Evolutionary conservation across 2,113 vertebrate species (phyloP).

Genomic region (Seriola rivoliana): DNA sequence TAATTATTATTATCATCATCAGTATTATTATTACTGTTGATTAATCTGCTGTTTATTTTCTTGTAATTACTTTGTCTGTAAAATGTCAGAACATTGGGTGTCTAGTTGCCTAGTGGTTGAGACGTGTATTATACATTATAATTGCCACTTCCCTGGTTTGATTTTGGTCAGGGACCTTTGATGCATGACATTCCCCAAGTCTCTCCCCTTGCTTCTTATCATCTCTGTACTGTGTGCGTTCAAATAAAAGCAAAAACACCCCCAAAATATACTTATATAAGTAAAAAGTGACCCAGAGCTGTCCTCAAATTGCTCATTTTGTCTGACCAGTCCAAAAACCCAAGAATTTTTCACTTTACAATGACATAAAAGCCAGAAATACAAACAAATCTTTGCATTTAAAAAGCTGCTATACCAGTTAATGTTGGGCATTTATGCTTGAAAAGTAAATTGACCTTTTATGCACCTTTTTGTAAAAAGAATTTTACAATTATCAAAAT

Average conservation of each 20-base stretch:
- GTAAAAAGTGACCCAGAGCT: too few relatives aligned
- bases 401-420: too few relatives aligned
- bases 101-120: neutral
- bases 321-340: too few relatives aligned
- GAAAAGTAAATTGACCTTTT: too few relatives aligned
- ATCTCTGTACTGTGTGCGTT: neutral
- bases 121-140: neutral
- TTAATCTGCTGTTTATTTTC: neutral
- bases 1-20: neutral
- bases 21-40: neutral
- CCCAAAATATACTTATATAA: neutral
- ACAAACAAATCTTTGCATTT: neutral
- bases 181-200: neutral
- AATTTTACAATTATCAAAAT: too few relatives aligned
- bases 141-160: neutral
- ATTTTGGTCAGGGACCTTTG: neutral
- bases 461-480: too few relatives aligned
- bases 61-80: constrained; percentile 24
- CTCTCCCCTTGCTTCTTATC: neutral
- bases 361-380: neutral
- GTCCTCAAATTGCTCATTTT: too few relatives aligned
- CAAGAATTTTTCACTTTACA: too few relatives aligned
- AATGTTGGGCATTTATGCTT: too few relatives aligned
- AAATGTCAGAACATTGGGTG: neutral
- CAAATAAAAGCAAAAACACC: neutral